Evolutionary conservation across 92 coral and sea anemone genomes (phyloP).

Genomic region (Diadumene lineata): DNA sequence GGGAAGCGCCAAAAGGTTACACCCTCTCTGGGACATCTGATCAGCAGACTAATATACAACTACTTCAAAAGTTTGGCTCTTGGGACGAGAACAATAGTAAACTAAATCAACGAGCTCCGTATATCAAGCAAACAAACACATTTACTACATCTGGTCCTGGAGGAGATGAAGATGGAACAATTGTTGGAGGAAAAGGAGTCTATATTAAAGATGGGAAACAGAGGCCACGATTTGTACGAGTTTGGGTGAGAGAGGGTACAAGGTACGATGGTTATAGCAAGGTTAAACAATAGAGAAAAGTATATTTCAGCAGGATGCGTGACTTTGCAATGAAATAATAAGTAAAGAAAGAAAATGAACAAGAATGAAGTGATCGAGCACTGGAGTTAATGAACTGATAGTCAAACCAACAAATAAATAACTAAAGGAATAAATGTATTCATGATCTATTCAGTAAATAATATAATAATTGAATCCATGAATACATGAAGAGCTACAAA

Average conservation of each 20-base stretch:
- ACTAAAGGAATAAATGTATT: neutral
- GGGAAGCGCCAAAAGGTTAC: slow-evolving; percentile 30
- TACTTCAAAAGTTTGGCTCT: slow-evolving; percentile 32
- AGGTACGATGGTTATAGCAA: too few relatives aligned
- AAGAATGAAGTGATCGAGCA: too few relatives aligned
- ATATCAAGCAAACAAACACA: slow-evolving; percentile 2
- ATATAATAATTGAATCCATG: neutral
- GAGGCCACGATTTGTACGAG: slow-evolving; percentile 29
- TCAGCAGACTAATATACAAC: slow-evolving; percentile 20
- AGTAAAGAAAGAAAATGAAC: too few relatives aligned
- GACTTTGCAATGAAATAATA: too few relatives aligned
- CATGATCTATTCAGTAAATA: neutral
- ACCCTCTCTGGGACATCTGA: slow-evolving; percentile 17
- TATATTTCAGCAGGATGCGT: too few relatives aligned
- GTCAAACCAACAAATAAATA: too few relatives aligned
- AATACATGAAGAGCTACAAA: neutral
- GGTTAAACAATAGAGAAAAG: too few relatives aligned
- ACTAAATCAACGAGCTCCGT: slow-evolving; percentile 37
- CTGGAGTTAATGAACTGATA: neutral
- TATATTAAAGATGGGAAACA: slow-evolving; percentile 16
- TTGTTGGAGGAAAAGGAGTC: slow-evolving; percentile 2
- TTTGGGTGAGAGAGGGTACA: slow-evolving; percentile 45
- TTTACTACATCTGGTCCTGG: slow-evolving; percentile 12
- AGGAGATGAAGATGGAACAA: slow-evolving; percentile 21
- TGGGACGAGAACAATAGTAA: slow-evolving; percentile 34